These are phyloP conservation scores for Hyposoter didymator DNA, from an alignment of 2,888 invertebrate species.

Conservation along the genomic window DNA sequence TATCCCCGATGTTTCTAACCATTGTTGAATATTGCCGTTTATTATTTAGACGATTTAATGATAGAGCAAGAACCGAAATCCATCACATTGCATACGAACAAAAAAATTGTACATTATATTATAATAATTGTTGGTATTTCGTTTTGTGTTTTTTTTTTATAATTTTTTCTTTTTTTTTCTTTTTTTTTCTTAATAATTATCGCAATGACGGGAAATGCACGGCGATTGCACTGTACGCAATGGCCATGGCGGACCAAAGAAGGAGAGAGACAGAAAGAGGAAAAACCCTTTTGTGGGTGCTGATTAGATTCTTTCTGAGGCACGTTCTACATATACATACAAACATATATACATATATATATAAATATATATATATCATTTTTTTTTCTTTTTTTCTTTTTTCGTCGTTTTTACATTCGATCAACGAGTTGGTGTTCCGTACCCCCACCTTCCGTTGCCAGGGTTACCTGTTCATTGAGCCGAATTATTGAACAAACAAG, in stretches of 20 bases:
- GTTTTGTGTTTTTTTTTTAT: background rate
- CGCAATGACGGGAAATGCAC: conserved; percentile 73
- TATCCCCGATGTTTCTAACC: conserved; percentile 59
- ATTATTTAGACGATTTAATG: conserved; percentile 54
- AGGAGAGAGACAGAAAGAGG: conserved; percentile 63
- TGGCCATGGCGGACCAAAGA: conserved; percentile 80
- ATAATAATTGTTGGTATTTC: conserved; percentile 68
- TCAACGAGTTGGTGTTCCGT: conserved; percentile 37
- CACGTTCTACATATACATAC: conserved; percentile 45
- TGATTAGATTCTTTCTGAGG: conserved; percentile 64
- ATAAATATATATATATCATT: conserved; percentile 25
- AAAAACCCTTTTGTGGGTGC: conserved; percentile 53
- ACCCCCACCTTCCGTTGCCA: conserved; percentile 48
- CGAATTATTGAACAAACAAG: conserved; percentile 43
- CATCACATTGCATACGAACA: conserved; percentile 20
- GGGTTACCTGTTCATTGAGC: conserved; percentile 34
- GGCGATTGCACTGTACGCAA: conserved; percentile 65
- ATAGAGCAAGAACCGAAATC: conserved; percentile 35
- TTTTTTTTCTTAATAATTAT: conserved; percentile 72
- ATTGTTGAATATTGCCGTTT: conserved; percentile 66
- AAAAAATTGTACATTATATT: conserved; percentile 76
- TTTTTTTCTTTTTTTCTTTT: conserved; percentile 35
- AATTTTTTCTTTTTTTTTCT: conserved; percentile 72
- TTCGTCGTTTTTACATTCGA: conserved; percentile 24
- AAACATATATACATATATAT: conserved; percentile 21